These are phyloP conservation scores for Anser cygnoides DNA, from an alignment of 2,113 vertebrate species.

Conservation along the genomic window DNA sequence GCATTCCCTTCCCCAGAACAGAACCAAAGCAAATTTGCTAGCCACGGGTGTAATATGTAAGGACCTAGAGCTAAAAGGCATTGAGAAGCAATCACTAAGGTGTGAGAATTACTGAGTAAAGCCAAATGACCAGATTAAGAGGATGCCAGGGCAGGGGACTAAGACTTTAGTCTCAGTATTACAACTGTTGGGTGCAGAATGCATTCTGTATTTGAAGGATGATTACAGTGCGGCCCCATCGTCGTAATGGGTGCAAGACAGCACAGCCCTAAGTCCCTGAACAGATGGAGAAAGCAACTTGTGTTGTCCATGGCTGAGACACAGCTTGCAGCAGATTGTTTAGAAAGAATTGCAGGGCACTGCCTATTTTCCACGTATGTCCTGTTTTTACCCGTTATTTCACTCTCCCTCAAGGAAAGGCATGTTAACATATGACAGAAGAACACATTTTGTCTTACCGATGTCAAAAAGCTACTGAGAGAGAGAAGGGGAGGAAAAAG, in stretches of 20 bases:
- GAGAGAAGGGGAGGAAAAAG: neutral
- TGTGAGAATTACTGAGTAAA: neutral
- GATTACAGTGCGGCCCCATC: neutral
- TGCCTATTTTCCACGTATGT: fast-evolving
- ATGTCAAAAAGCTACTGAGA: neutral
- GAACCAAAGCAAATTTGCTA: neutral
- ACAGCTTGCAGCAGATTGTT: neutral
- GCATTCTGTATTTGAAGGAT: neutral
- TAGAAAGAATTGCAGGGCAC: neutral
- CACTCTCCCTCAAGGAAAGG: neutral
- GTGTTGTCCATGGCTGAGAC: neutral
- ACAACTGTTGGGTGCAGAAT: neutral
- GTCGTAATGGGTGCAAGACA: neutral
- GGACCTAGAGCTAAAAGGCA: neutral
- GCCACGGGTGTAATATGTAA: neutral
- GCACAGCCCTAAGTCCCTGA: neutral
- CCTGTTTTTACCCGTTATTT: neutral
- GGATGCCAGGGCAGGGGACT: neutral
- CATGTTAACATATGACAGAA: neutral
- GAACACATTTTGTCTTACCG: neutral
- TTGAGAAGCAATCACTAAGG: neutral
- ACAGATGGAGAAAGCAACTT: neutral
- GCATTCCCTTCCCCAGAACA: neutral
- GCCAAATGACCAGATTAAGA: neutral
- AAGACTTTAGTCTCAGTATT: neutral